A percentile compares a stretch with the other conserved stretches of the same genome.
phyloP scores from a whole-genome alignment of 2,888 invertebrate species.

The Amphipyra tragopoginis region DNA sequence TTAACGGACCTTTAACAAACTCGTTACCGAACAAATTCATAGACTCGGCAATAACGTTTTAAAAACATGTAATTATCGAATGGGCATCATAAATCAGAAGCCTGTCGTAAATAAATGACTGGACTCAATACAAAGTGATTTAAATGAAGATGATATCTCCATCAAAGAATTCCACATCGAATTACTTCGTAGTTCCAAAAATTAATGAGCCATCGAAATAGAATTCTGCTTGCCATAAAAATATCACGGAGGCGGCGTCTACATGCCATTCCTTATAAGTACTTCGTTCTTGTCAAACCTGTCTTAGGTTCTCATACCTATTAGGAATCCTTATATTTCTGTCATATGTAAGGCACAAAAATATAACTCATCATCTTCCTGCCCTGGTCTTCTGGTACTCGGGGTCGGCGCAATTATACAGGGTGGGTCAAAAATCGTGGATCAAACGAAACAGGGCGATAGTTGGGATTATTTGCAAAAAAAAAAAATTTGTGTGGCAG shows the following conservation, averaged over 20 bases:
- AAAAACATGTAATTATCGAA: slow-evolving; percentile 60
- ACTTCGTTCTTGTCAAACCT: slow-evolving; percentile 37
- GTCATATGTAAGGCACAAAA: neutral
- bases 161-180: slow-evolving; percentile 28
- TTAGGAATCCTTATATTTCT: slow-evolving; percentile 21
- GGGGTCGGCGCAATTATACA: no score
- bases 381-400: no score
- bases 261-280: slow-evolving; percentile 56
- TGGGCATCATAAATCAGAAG: slow-evolving; percentile 51
- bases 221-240: slow-evolving; percentile 28
- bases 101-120: slow-evolving; percentile 48
- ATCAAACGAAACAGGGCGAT: no score
- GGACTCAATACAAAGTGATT: slow-evolving; percentile 54
- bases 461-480: no score
- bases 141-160: slow-evolving; percentile 53
- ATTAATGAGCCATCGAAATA: slow-evolving; percentile 25
- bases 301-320: slow-evolving; percentile 23
- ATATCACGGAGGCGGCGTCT: slow-evolving; percentile 48
- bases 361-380: no score
- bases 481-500: no score
- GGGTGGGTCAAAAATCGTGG: no score
- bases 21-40: slow-evolving; percentile 81
- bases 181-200: slow-evolving; percentile 35
- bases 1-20: slow-evolving; percentile 80
- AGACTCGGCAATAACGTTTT: slow-evolving; percentile 62